phyloP scores from a whole-genome alignment of 2,797 vertebrate species.

The Tangara arthus region DNA sequence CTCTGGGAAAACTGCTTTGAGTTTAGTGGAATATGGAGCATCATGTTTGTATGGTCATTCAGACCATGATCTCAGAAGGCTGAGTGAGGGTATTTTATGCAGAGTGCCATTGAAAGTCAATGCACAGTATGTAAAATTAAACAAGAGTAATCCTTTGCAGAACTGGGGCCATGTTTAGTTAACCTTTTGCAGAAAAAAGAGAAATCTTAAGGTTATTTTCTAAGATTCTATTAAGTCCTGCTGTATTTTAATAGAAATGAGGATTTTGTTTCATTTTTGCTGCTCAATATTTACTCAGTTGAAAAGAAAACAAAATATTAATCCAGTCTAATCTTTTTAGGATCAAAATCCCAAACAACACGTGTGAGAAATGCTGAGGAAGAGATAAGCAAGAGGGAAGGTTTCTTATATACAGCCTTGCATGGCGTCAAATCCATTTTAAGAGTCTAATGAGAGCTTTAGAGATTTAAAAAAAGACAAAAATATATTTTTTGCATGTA shows the following conservation, averaged over 20 bases:
- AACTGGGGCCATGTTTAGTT: constrained; percentile 53
- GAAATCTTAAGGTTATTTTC: constrained; percentile 23
- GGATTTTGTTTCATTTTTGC: constrained; percentile 52
- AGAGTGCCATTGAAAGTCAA: constrained; percentile 6
- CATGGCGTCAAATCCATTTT: not conserved
- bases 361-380: constrained; percentile 1
- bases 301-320: constrained; percentile 63
- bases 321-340: constrained; percentile 47
- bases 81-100: not conserved
- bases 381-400: constrained; percentile 24
- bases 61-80: not conserved
- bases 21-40: not conserved
- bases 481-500: not conserved
- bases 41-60: not conserved
- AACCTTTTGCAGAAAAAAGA: not conserved
- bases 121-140: constrained; percentile 25
- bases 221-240: constrained; percentile 37
- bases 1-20: not conserved
- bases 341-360: constrained; percentile 47
- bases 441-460: not conserved
- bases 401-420: not conserved
- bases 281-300: constrained; percentile 49
- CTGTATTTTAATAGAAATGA: constrained; percentile 39
- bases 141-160: constrained; percentile 47
- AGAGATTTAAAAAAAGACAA: not conserved